phyloP scores from a whole-genome alignment of 2,113 vertebrate genomes.

The Spizaetus ornatus region DNA sequence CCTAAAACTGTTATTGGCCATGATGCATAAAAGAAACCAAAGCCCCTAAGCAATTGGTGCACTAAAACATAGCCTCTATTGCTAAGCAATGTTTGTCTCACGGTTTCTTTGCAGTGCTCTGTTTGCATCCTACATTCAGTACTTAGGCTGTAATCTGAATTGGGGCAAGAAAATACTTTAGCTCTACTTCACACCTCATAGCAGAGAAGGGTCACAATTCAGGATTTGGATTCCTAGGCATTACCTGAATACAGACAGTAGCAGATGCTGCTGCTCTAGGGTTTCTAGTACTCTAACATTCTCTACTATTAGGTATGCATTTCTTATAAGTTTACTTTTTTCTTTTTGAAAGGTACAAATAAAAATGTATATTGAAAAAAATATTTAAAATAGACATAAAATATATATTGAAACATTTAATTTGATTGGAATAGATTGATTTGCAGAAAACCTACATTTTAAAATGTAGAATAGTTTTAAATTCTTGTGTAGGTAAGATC shows the following conservation, averaged over 20 bases:
- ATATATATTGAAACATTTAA: neutral
- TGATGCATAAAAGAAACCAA: constrained; percentile 36
- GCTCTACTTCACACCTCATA: neutral
- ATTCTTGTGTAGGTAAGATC: neutral
- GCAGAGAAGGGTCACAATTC: neutral
- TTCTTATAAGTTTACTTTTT: neutral
- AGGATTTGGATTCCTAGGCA: neutral
- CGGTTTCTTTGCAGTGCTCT: neutral
- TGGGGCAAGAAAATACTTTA: neutral
- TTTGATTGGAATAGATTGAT: neutral
- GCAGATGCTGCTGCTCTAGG: neutral
- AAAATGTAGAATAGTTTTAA: neutral
- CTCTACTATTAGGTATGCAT: neutral
- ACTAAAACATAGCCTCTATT: neutral
- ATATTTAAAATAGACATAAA: neutral
- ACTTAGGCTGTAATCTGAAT: neutral
- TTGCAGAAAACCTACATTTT: neutral
- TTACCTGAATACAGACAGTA: neutral
- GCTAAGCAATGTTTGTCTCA: neutral
- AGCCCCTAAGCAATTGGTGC: neutral
- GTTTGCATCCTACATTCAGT: neutral
- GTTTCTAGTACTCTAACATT: neutral
- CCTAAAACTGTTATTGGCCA: constrained; percentile 20
- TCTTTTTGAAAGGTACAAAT: neutral
- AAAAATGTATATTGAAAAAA: neutral